Base-by-base conservation (phyloP, 2,888 invertebrate species). In the Sinelater perroti region DNA sequence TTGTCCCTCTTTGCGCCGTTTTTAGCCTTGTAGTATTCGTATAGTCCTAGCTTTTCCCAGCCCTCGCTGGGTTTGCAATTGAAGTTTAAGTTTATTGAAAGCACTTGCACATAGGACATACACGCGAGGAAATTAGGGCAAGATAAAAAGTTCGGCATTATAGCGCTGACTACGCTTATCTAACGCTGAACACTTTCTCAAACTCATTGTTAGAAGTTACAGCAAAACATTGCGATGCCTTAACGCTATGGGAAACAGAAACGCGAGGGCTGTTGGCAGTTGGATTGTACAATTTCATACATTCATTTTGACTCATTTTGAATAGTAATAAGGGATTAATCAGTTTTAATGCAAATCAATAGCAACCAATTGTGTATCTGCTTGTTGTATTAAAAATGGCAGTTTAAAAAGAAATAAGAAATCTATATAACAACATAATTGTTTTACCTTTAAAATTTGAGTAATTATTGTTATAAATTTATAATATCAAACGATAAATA, bases 21-120 rank as follows among this genome's bases (percentile, higher is more conserved):
- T 80, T 98, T 99, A 3, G 95, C 94, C 80, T 95, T 95, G 80
- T 95, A 97, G 80, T 96, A 99, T 80, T 99, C 98, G 78, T 96
- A 97, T 51, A 99, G 83, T 61, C 96, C 97, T 72, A 97, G 83
- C 79, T 95, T 95, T 78, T 99, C 99, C 98, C 98, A 99, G 20
- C 98, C 98, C 78, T 98, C 97, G 78, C 90, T 90, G 60, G 55
- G 54, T 40, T 40, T 21, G 40, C 10, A 40, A 21, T 18, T 38
- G 38, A 38, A 38, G n/a, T 18, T 28, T 54, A 49, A 59, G 49
- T 59, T 53, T 54, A 59, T 30, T 50, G 42, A 45, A 38, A 56
- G 35, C 35, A 35, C 17, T 35, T 35, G 16, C 17, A 8, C 35
- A 5, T 8, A 17, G 16, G 35, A 35, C 35, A 35, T 35, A 35